phyloP scores from a whole-genome alignment of 1,140 invertebrate species.

The Eriosoma lanigerum region DNA sequence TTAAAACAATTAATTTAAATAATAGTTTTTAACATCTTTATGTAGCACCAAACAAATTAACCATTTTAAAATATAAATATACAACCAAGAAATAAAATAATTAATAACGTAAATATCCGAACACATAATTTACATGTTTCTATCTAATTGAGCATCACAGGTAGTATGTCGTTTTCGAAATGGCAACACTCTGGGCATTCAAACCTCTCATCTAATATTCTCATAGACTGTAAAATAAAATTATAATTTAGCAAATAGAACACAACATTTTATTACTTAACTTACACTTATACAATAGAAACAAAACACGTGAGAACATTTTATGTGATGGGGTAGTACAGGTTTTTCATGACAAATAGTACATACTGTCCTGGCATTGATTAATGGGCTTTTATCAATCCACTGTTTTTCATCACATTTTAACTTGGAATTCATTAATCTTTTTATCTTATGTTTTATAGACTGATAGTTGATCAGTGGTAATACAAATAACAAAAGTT shows the following conservation, averaged over 20 bases:
- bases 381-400: constrained; percentile 24
- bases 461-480: constrained; percentile 65
- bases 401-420: neutral
- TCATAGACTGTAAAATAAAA: constrained; percentile 54
- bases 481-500: constrained; percentile 64
- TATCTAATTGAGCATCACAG: constrained; percentile 38
- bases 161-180: constrained; percentile 39
- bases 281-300: constrained; percentile 58
- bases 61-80: no score
- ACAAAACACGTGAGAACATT: constrained; percentile 57
- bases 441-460: constrained; percentile 54
- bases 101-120: no score
- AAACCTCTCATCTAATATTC: constrained; percentile 54
- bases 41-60: no score
- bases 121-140: no score
- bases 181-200: constrained; percentile 55
- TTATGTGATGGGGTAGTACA: constrained; percentile 56
- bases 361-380: constrained; percentile 55
- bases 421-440: constrained; percentile 18
- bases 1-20: no score
- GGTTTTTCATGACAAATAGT: constrained; percentile 56
- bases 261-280: constrained; percentile 51
- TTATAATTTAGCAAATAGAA: neutral
- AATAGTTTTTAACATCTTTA: no score
- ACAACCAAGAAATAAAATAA: no score